Percentiles rank a stretch among this genome's conserved stretches.
phyloP scores from a whole-genome alignment of 2,888 invertebrate genomes.

The Plemyria rubiginata region DNA sequence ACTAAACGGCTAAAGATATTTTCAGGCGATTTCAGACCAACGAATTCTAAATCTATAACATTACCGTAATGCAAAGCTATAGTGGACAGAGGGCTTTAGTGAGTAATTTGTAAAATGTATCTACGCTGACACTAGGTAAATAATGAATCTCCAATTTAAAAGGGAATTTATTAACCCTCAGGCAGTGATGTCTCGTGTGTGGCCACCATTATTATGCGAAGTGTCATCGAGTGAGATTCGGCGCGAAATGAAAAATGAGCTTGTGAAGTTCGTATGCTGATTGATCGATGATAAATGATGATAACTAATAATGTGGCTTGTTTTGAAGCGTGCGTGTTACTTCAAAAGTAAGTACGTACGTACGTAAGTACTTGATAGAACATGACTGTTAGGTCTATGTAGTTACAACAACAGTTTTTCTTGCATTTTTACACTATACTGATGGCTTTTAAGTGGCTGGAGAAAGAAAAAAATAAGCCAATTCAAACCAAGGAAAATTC shows the following conservation, averaged over 20 bases:
- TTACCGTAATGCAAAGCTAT: constrained; percentile 13
- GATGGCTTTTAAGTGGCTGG: too few relatives aligned
- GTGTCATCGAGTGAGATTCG: constrained; percentile 49
- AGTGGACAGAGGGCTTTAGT: constrained; percentile 31
- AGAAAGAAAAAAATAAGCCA: background rate
- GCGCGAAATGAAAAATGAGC: constrained; percentile 53
- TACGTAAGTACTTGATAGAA: too few relatives aligned
- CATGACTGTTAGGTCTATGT: too few relatives aligned
- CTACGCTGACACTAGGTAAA: constrained; percentile 52
- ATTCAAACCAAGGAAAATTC: too few relatives aligned
- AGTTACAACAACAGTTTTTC: too few relatives aligned
- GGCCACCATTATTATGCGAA: constrained; percentile 50
- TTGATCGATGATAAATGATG: constrained; percentile 45
- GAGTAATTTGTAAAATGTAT: constrained; percentile 53
- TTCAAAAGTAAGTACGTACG: too few relatives aligned
- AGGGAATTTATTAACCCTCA: constrained; percentile 50
- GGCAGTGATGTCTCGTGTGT: constrained; percentile 49
- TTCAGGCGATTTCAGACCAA: too few relatives aligned
- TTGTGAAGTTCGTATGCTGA: constrained; percentile 42
- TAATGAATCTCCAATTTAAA: constrained; percentile 54
- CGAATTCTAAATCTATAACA: too few relatives aligned
- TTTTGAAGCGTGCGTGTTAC: background rate
- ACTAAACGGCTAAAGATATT: too few relatives aligned
- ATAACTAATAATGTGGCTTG: constrained; percentile 18
- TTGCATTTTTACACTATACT: too few relatives aligned